These are phyloP conservation scores for Clarias macrocephalus DNA, from an alignment of 2,113 vertebrate species.

Conservation along the genomic window DNA sequence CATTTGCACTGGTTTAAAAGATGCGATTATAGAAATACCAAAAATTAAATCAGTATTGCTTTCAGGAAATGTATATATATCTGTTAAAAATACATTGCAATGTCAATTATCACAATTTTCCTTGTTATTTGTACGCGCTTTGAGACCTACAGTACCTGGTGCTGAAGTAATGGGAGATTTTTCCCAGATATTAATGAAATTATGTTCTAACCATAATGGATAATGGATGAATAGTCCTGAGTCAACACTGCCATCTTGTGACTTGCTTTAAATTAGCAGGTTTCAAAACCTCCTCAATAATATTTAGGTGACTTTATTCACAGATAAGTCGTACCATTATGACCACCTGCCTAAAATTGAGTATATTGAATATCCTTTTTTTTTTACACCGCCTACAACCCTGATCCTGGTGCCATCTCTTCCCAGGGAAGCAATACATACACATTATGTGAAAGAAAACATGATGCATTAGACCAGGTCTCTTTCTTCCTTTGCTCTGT, in stretches of 20 bases:
- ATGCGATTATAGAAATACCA: background rate
- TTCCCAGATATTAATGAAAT: background rate
- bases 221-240: background rate
- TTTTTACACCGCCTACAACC: no score
- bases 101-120: background rate
- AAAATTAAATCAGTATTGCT: background rate
- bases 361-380: no score
- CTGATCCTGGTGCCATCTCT: no score
- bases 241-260: constrained; percentile 53
- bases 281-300: background rate
- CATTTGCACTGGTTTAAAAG: background rate
- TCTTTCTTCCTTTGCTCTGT: no score
- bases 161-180: background rate
- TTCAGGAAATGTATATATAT: background rate
- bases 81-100: background rate
- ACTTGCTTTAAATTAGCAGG: background rate
- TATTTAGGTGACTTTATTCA: background rate
- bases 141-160: background rate
- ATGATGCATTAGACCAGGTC: no score
- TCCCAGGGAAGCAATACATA: no score
- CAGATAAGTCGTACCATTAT: no score
- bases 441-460: no score
- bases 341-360: no score
- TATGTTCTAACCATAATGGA: background rate
- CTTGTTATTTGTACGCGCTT: background rate